Conservation (phyloP, 2,113 vertebrate species). For the Hydrolagus affinis region DNA sequence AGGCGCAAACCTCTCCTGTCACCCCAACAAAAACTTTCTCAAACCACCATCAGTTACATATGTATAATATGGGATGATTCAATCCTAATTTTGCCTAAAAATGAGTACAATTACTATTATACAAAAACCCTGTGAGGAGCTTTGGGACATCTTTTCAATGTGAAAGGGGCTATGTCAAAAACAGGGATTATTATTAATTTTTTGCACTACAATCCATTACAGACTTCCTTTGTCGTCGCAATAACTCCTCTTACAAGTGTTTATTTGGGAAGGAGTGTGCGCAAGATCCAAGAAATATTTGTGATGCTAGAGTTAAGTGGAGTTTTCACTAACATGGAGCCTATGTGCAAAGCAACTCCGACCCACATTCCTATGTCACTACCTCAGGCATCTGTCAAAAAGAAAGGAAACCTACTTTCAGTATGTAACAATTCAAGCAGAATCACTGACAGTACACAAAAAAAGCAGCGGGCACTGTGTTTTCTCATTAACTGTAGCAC, state of each 20-base stretch:
- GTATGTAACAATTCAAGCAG: neutral
- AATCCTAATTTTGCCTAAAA: no score
- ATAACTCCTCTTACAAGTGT: neutral
- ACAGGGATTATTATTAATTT: no score
- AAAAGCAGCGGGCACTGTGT: neutral
- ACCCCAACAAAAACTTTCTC: no score
- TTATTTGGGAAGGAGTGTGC: neutral
- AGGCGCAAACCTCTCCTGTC: no score
- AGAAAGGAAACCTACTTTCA: neutral
- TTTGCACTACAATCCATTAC: no score
- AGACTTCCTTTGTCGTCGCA: no score
- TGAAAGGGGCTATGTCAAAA: no score
- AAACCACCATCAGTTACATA: no score
- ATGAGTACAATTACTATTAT: no score
- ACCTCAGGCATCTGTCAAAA: neutral
- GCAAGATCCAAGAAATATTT: neutral
- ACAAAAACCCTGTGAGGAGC: no score
- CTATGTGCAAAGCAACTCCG: neutral
- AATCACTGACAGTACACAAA: neutral
- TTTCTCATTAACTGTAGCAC: neutral
- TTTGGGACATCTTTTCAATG: no score
- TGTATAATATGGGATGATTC: no score
- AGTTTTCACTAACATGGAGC: neutral
- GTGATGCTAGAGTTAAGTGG: neutral
- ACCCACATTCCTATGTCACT: neutral